phyloP scores from a whole-genome alignment of 2,113 vertebrate genomes.

The Apteryx owenii region DNA sequence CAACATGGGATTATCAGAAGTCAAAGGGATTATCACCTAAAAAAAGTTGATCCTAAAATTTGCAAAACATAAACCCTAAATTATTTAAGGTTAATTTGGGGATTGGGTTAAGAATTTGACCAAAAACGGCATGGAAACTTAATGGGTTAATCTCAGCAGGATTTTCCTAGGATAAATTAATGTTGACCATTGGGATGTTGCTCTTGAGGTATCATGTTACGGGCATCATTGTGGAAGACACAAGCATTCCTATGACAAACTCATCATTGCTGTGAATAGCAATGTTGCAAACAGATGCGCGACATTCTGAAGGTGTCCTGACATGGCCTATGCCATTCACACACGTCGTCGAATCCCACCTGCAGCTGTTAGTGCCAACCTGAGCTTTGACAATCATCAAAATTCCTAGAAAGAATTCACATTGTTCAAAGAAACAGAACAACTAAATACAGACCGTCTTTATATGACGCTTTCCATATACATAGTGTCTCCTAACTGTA shows the following conservation, averaged over 20 bases:
- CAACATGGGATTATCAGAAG: not conserved
- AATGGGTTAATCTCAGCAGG: not conserved
- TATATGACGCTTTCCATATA: not conserved
- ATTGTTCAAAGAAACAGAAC: not conserved
- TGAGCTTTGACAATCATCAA: not conserved
- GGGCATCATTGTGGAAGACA: not conserved
- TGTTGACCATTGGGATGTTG: not conserved
- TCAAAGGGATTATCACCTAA: not conserved
- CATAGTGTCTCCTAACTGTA: not conserved
- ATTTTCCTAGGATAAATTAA: not conserved
- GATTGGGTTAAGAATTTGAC: not conserved
- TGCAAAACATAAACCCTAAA: not conserved
- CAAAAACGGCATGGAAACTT: not conserved
- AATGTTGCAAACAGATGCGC: not conserved
- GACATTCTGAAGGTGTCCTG: not conserved
- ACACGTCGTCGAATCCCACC: not conserved
- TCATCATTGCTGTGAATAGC: not conserved
- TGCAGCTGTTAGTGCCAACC: not conserved
- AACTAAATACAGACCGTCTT: not conserved
- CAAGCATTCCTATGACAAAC: not conserved
- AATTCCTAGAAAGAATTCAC: not conserved
- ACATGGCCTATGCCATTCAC: not conserved
- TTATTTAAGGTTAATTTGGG: not conserved
- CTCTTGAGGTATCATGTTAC: not conserved
- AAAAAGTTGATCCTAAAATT: not conserved